Evolutionary conservation across 2,888 invertebrate genomes (phyloP).

Genomic region (Apodemia duryi): DNA sequence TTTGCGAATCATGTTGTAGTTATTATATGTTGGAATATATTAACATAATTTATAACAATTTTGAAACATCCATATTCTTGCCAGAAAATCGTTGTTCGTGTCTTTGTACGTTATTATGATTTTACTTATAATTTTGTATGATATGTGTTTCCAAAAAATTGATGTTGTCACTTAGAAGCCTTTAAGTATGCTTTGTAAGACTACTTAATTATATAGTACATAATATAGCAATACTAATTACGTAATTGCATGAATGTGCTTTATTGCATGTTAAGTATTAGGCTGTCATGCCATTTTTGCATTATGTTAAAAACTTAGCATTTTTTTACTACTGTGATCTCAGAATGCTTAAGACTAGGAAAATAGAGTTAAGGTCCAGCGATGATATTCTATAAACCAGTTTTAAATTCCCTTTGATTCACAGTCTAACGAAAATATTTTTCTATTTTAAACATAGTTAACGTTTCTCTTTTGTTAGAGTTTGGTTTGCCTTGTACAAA

Average conservation of each 20-base stretch:
- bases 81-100: no score
- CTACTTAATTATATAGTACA: neutral
- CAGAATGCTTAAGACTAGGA: neutral
- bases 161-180: neutral
- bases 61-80: no score
- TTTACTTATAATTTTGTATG: no score
- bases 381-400: neutral
- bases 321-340: neutral
- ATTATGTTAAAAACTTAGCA: neutral
- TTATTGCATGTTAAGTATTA: conserved; percentile 1
- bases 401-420: neutral
- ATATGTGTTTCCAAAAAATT: no score
- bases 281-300: conserved; percentile 5
- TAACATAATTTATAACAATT: no score
- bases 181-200: conserved; percentile 6
- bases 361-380: neutral
- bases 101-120: no score
- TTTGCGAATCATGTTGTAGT: no score
- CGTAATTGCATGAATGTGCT: conserved; percentile 8
- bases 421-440: neutral
- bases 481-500: neutral
- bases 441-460: no score
- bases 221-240: neutral
- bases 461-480: no score
- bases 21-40: no score